Percentiles rank a stretch among this genome's conserved stretches.
phyloP scores from a whole-genome alignment of 2,888 invertebrate genomes.

The Mimachlamys varia region DNA sequence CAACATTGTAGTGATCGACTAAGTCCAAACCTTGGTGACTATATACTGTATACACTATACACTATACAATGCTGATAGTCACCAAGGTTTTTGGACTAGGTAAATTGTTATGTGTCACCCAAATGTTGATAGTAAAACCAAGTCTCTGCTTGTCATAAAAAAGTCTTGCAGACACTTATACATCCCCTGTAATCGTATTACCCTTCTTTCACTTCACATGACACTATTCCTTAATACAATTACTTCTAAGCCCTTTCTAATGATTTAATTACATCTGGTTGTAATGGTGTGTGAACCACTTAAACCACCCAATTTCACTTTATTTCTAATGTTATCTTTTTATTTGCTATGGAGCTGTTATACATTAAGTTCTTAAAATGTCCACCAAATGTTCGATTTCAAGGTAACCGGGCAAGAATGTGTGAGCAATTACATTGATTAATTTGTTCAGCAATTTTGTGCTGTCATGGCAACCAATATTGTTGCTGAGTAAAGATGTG shows the following conservation, averaged over 20 bases:
- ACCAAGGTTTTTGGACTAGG: too few species aligned
- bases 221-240: too few species aligned
- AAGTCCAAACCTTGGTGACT: too few species aligned
- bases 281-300: neutral
- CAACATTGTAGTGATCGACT: too few species aligned
- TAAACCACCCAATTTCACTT: neutral
- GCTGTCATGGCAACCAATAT: slow-evolving; percentile 2
- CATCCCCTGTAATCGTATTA: too few species aligned
- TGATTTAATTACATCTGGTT: neutral
- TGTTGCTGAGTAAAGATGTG: neutral
- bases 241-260: neutral
- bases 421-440: slow-evolving; percentile 15
- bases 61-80: too few species aligned
- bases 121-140: too few species aligned
- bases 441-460: neutral
- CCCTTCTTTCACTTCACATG: too few species aligned
- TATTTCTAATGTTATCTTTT: neutral
- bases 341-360: neutral
- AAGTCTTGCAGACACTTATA: too few species aligned
- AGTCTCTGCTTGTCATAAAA: too few species aligned
- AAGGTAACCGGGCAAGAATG: slow-evolving; percentile 1
- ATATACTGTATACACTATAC: too few species aligned
- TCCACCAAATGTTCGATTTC: neutral
- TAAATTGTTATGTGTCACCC: too few species aligned
- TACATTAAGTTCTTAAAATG: neutral